Conservation (phyloP, 2,113 vertebrate genomes). For the Syngnathoides biaculeatus region DNA sequence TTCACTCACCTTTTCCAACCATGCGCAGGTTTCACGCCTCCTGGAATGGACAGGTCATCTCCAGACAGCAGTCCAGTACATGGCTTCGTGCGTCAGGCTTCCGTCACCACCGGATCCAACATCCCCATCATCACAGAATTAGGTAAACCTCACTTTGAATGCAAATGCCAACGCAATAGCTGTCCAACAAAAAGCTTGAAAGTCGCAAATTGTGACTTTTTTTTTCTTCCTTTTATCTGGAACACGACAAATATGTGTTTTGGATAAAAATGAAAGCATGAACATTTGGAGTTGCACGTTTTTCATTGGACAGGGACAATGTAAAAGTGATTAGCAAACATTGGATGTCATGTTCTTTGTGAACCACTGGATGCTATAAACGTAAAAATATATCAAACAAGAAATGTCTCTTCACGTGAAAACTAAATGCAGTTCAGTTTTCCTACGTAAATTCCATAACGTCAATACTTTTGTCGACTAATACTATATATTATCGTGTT, state of each 20-base stretch:
- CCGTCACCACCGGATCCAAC: slow-evolving; percentile 93
- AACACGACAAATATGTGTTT: background rate
- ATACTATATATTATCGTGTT: background rate
- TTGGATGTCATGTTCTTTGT: background rate
- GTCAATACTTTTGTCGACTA: too few species aligned
- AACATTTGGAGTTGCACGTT: background rate
- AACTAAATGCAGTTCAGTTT: background rate
- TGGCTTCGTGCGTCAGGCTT: slow-evolving; percentile 90
- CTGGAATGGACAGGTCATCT: slow-evolving; percentile 96
- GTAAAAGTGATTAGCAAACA: slow-evolving; percentile 1
- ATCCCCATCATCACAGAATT: slow-evolving; percentile 99
- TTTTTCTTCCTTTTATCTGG: background rate
- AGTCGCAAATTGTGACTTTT: background rate
- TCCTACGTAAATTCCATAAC: background rate
- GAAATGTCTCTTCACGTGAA: too few species aligned
- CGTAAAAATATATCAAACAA: too few species aligned
- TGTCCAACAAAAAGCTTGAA: slow-evolving; percentile 18
- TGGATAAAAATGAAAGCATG: background rate
- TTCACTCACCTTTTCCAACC: background rate
- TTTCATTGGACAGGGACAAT: slow-evolving; percentile 31
- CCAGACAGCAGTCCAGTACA: slow-evolving; percentile 98
- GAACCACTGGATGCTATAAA: background rate
- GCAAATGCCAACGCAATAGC: slow-evolving; percentile 13
- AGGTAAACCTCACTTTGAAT: slow-evolving; percentile 69
- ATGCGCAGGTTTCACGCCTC: slow-evolving; percentile 90